These are phyloP conservation scores for Liposcelis brunnea DNA, from an alignment of 2,888 invertebrate genomes.

Conservation along the genomic window DNA sequence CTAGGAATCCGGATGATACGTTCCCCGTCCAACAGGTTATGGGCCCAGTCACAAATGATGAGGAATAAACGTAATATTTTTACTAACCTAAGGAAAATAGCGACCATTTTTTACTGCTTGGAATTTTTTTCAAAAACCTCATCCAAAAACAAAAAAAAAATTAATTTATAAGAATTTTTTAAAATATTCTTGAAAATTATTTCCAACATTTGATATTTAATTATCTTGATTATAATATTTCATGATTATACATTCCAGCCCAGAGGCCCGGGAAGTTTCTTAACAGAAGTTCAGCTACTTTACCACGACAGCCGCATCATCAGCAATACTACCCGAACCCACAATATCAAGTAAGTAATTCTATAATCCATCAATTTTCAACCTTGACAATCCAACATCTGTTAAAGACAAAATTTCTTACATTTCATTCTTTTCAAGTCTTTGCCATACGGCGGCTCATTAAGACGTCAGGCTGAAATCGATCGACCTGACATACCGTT, in stretches of 20 bases:
- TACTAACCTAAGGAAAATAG: too few relatives aligned
- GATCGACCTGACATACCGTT: neutral
- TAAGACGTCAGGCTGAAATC: neutral
- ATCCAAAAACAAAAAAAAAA: too few relatives aligned
- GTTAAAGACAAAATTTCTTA: neutral
- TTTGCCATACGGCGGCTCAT: conserved; percentile 4
- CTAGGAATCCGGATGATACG: too few relatives aligned
- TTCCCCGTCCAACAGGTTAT: too few relatives aligned
- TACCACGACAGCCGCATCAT: conserved; percentile 4
- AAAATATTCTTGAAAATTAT: too few relatives aligned
- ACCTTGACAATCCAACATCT: neutral
- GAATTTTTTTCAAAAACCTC: too few relatives aligned
- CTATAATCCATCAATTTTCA: neutral
- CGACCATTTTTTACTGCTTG: too few relatives aligned
- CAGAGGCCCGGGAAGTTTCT: neutral
- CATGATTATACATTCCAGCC: neutral
- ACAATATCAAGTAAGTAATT: conserved; percentile 2
- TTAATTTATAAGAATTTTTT: too few relatives aligned
- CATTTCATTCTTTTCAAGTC: neutral
- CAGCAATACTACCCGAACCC: neutral
- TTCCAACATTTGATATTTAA: too few relatives aligned
- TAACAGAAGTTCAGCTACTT: conserved; percentile 1
- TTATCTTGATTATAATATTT: neutral
- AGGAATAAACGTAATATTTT: too few relatives aligned
- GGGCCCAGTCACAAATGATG: too few relatives aligned